Evolutionary conservation across 1,140 invertebrate species (phyloP).

Genomic region (Grapholita molesta): DNA sequence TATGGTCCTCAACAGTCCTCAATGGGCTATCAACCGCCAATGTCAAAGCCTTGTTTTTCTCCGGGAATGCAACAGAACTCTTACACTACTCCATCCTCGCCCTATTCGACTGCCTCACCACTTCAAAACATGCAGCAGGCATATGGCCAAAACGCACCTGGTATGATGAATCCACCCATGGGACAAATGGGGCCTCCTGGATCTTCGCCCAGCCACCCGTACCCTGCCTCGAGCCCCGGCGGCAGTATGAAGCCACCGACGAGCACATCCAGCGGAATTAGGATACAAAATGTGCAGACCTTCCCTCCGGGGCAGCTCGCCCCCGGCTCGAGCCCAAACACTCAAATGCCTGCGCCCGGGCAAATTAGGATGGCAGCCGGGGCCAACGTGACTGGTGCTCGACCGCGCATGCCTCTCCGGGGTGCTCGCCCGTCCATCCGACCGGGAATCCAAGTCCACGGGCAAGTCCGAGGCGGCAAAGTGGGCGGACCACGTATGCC

Average conservation of each 20-base stretch:
- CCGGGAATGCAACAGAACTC: constrained; percentile 36
- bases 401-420: constrained; percentile 56
- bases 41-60: constrained; percentile 51
- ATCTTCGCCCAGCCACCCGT: constrained; percentile 43
- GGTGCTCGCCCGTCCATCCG: constrained; percentile 54
- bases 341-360: constrained; percentile 47
- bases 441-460: constrained; percentile 63
- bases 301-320: constrained; percentile 48
- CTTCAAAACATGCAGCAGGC: constrained; percentile 68
- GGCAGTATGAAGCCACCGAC: constrained; percentile 50
- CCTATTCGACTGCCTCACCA: constrained; percentile 54
- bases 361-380: constrained; percentile 57
- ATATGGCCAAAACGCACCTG: constrained; percentile 47
- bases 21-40: constrained; percentile 36
- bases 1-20: constrained; percentile 40
- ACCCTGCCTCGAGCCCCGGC: constrained; percentile 50
- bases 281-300: constrained; percentile 69
- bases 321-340: background rate
- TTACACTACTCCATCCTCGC: constrained; percentile 40
- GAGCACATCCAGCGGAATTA: constrained; percentile 35
- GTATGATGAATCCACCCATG: constrained; percentile 40
- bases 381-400: constrained; percentile 40
- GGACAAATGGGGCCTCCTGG: constrained; percentile 59
- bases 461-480: constrained; percentile 55
- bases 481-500: constrained; percentile 52